Conservation (phyloP, 2,888 invertebrate species). For the Macaria liturata region DNA sequence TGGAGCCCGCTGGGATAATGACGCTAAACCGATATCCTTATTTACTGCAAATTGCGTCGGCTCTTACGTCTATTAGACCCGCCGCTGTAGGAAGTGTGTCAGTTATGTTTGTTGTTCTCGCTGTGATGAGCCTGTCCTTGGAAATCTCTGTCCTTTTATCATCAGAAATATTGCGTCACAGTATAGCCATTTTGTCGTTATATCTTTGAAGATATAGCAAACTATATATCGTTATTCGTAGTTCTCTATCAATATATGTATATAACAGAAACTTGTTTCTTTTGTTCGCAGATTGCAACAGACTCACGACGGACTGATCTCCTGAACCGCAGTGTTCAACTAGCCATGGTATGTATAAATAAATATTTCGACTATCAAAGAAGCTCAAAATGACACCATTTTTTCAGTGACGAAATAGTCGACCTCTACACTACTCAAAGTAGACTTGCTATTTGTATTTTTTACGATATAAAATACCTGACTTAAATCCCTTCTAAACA, state of each 20-base stretch:
- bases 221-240: too few relatives aligned
- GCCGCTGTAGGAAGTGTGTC: slow-evolving; percentile 28
- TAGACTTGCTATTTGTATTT: too few relatives aligned
- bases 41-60: slow-evolving; percentile 79
- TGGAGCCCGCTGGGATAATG: slow-evolving; percentile 63
- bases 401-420: too few relatives aligned
- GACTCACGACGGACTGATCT: slow-evolving; percentile 34
- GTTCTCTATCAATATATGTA: too few relatives aligned
- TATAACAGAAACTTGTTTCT: neutral
- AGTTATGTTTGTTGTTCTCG: slow-evolving; percentile 19
- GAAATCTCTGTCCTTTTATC: slow-evolving; percentile 1
- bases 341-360: slow-evolving; percentile 52
- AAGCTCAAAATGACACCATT: too few relatives aligned
- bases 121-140: slow-evolving; percentile 18
- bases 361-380: too few relatives aligned
- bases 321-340: slow-evolving; percentile 38
- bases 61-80: slow-evolving; percentile 46
- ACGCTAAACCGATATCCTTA: slow-evolving; percentile 79
- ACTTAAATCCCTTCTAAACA: too few relatives aligned
- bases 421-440: too few relatives aligned
- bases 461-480: too few relatives aligned
- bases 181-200: too few relatives aligned
- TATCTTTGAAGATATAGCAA: too few relatives aligned
- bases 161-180: too few relatives aligned
- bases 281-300: slow-evolving; percentile 52